A percentile compares a stretch with the other conserved stretches of the same genome.
These are phyloP conservation scores for Trissonchulus sp. DNA, from an alignment of 2,888 invertebrate genomes.

Conservation along the genomic window DNA sequence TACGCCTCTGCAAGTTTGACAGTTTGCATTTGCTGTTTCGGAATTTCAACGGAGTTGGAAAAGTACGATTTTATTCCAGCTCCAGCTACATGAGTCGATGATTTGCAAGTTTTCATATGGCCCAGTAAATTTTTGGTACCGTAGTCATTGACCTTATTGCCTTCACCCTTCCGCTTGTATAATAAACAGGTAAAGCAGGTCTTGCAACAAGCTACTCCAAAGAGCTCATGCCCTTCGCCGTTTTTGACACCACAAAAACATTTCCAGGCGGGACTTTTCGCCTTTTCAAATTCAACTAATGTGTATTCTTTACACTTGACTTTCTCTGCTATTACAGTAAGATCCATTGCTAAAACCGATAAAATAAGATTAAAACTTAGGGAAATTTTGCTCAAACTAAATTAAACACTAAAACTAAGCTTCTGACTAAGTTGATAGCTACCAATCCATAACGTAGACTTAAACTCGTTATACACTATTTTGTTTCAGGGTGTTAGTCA, in stretches of 20 bases:
- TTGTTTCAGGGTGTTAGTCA: too few relatives aligned
- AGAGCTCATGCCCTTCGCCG: neutral
- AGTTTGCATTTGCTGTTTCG: neutral
- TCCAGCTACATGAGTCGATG: neutral
- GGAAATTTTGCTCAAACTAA: too few relatives aligned
- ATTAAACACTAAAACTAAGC: too few relatives aligned
- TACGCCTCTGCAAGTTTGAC: neutral
- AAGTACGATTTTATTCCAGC: neutral
- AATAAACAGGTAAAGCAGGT: neutral
- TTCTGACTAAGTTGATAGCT: too few relatives aligned
- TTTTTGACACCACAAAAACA: neutral
- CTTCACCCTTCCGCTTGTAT: neutral
- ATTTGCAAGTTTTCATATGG: slow-evolving; percentile 6
- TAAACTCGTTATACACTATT: too few relatives aligned
- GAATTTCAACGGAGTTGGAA: neutral
- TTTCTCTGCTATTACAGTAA: too few relatives aligned
- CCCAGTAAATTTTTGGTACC: slow-evolving; percentile 5
- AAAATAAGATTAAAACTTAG: too few relatives aligned
- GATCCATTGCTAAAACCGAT: too few relatives aligned
- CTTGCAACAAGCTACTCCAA: slow-evolving; percentile 7
- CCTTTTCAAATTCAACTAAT: neutral
- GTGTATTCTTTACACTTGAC: neutral
- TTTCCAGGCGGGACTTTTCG: neutral
- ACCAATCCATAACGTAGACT: too few relatives aligned
- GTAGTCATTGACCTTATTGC: neutral